Percentiles rank a stretch among this genome's conserved stretches.
Evolutionary conservation across 2,797 vertebrate species (phyloP).

Genomic region (Lepilemur septentrionalis): DNA sequence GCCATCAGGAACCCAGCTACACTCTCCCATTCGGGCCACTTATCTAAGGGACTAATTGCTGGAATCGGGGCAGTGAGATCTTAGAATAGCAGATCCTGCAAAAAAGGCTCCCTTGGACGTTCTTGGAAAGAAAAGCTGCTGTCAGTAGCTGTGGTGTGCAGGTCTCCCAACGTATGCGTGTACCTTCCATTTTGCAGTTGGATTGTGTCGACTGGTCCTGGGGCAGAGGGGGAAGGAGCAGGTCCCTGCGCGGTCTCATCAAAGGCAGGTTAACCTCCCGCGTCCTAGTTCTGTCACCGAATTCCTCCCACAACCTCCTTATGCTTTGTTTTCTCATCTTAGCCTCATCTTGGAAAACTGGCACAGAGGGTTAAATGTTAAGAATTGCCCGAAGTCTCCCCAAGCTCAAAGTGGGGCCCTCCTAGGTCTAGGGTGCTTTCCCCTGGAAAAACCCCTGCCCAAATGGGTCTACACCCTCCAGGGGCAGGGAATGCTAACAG

Average conservation of each 20-base stretch:
- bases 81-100: accelerated
- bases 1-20: neutral
- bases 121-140: neutral
- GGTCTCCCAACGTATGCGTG: accelerated
- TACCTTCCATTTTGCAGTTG: accelerated
- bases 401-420: neutral
- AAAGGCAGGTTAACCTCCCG: accelerated
- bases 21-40: neutral
- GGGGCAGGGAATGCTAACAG: accelerated
- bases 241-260: neutral
- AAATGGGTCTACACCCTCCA: neutral
- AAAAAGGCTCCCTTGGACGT: neutral
- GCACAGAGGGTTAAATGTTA: accelerated
- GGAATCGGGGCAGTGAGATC: neutral
- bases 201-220: neutral
- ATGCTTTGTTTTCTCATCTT: neutral
- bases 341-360: neutral
- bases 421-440: neutral
- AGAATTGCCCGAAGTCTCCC: neutral
- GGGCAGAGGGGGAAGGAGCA: neutral
- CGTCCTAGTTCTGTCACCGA: neutral
- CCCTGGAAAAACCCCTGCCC: neutral
- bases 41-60: neutral
- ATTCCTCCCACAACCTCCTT: neutral
- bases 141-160: accelerated